phyloP scores from a whole-genome alignment of 2,113 vertebrate species.

The Chamaea fasciata region DNA sequence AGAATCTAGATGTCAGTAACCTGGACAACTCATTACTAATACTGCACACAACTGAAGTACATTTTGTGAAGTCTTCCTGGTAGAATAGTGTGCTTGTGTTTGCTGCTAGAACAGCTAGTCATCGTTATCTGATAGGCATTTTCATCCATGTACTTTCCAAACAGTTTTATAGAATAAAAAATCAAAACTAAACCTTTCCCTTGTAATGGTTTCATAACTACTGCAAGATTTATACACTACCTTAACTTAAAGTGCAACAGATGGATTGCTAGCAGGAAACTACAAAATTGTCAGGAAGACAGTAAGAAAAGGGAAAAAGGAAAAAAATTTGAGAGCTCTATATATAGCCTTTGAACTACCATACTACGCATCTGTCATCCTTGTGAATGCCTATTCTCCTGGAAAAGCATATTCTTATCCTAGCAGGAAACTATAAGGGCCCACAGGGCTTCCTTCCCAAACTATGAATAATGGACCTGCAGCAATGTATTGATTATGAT shows the following conservation, averaged over 20 bases:
- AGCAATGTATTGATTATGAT: not conserved
- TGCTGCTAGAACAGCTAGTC: not conserved
- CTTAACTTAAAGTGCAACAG: conserved; percentile 19
- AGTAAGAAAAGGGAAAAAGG: not conserved
- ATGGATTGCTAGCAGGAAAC: conserved; percentile 26
- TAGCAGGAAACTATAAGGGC: not conserved
- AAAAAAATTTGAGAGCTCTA: not conserved
- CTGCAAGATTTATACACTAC: not conserved
- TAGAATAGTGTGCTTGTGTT: not conserved
- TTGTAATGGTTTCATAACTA: not conserved
- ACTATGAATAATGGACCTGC: not conserved
- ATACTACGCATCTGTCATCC: conserved; percentile 13
- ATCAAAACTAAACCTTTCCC: not conserved
- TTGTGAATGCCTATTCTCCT: not conserved
- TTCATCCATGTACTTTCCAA: not conserved
- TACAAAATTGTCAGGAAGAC: not conserved
- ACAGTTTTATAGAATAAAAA: not conserved
- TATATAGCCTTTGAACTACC: conserved; percentile 11
- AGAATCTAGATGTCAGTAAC: not conserved
- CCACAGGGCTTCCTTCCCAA: not conserved
- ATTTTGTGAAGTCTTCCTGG: not conserved
- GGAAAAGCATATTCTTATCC: not conserved
- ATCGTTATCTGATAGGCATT: not conserved
- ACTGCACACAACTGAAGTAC: not conserved
- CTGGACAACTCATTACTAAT: not conserved